A percentile compares a stretch with the other conserved stretches of the same genome.
These are phyloP conservation scores for Chlamydotis undulata DNA, from an alignment of 2,113 vertebrate genomes.

Conservation along the genomic window DNA sequence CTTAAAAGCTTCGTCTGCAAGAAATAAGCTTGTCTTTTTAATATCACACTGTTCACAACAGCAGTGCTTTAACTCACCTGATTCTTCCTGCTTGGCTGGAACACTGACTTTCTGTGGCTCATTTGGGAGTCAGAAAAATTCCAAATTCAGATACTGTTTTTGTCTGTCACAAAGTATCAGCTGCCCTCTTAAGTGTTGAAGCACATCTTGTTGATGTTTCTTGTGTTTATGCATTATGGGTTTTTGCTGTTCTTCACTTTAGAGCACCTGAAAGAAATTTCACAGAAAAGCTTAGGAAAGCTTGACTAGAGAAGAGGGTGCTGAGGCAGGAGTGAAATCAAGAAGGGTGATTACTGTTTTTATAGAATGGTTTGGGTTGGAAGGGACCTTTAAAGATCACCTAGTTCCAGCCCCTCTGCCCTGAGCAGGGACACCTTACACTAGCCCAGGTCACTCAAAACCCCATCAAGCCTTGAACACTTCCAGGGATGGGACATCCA, in stretches of 20 bases:
- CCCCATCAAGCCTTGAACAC: too few relatives aligned
- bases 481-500: too few relatives aligned
- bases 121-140: not conserved
- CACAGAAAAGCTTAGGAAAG: not conserved
- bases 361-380: too few relatives aligned
- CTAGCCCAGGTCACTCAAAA: too few relatives aligned
- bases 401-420: too few relatives aligned
- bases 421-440: too few relatives aligned
- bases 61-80: rapidly evolving
- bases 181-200: not conserved
- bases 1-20: not conserved
- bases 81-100: not conserved
- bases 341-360: not conserved
- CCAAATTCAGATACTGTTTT: not conserved
- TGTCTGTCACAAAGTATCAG: not conserved
- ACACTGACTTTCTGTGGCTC: not conserved
- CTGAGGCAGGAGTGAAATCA: not conserved
- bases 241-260: not conserved
- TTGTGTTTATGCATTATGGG: not conserved
- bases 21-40: not conserved
- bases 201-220: not conserved
- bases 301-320: not conserved
- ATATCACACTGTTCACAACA: not conserved
- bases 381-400: too few relatives aligned
- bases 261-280: not conserved